Base-by-base conservation (phyloP, 2,113 vertebrate species). In the Phaethon lepturus region DNA sequence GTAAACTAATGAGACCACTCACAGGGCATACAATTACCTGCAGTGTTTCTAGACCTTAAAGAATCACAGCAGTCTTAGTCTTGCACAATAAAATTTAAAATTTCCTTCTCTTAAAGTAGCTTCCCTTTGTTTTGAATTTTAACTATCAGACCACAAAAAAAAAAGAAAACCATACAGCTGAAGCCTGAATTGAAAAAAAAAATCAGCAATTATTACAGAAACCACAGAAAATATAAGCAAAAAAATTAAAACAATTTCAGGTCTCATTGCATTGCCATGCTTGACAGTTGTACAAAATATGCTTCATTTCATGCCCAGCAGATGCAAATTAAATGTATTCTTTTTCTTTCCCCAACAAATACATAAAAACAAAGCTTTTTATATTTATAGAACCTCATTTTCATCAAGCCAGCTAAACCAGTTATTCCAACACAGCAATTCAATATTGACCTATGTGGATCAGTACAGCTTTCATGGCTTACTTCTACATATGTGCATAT, bases 1-100 rank as follows among this genome's bases (percentile, higher is more conserved):
- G 76, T 75, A 90, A 94, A 91, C 38, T 86, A 91, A 93, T 59
- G 84, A 94, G 89, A 95, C 69, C 35, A 44, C 35, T 89, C 52
- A 91, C 33, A 73, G 49, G 53, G 42, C 60, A 72, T 35, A 40
- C 64, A 93, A 93, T 84, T 94, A 89, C 40, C 78, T 0, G 1
- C 38, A 91, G 77, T 0, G 0, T 69, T 91, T 86, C 80, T 47
- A 94, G 47, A 89, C 28, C 81, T 89, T 84, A 89, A 82, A 91
- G 60, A 19, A 86, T 55, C 68, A 29, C 60, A 93, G 55, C 44
- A 67, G 83, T 83, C 80, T 75, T 58, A 67, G 50, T 38, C 68
- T 84, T 77, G 55, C n/a, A 77, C 19, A 94, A 58, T 38, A 83
- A 77, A 76, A 45, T 33, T 58, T 83, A 67, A 64, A 74, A 86